Conservation (phyloP, 2,113 vertebrate species). For the Phalacrocorax aristotelis region DNA sequence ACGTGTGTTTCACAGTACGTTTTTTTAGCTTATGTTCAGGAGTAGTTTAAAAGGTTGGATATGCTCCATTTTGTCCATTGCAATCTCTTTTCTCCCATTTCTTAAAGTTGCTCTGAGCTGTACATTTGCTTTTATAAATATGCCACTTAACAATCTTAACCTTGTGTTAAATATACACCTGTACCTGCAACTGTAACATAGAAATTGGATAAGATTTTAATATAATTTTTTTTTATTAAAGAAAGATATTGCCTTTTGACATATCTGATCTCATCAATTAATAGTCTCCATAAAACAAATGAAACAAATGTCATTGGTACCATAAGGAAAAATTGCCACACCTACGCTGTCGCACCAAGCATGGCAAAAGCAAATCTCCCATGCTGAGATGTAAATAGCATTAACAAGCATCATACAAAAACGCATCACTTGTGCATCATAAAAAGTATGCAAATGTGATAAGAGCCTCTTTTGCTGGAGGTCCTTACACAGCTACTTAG, state of each 20-base stretch:
- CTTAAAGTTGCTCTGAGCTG: background rate
- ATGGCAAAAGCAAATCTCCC: background rate
- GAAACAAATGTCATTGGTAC: background rate
- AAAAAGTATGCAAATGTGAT: background rate
- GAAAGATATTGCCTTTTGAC: background rate
- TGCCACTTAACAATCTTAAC: background rate
- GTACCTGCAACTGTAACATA: background rate
- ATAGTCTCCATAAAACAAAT: background rate
- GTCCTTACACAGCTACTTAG: background rate
- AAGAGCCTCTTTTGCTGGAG: background rate
- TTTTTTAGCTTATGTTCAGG: background rate
- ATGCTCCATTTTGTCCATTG: background rate
- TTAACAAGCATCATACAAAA: background rate
- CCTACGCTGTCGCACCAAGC: background rate
- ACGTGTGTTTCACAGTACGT: background rate
- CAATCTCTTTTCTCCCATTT: background rate
- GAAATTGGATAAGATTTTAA: background rate
- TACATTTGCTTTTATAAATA: background rate
- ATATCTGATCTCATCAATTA: background rate
- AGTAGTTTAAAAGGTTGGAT: background rate
- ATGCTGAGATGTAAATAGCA: background rate
- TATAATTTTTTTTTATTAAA: background rate
- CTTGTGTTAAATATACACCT: background rate
- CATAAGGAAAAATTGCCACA: background rate
- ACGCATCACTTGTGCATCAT: fast-evolving